Conservation (phyloP, 2,888 invertebrate genomes). For the Xylota segnis region DNA sequence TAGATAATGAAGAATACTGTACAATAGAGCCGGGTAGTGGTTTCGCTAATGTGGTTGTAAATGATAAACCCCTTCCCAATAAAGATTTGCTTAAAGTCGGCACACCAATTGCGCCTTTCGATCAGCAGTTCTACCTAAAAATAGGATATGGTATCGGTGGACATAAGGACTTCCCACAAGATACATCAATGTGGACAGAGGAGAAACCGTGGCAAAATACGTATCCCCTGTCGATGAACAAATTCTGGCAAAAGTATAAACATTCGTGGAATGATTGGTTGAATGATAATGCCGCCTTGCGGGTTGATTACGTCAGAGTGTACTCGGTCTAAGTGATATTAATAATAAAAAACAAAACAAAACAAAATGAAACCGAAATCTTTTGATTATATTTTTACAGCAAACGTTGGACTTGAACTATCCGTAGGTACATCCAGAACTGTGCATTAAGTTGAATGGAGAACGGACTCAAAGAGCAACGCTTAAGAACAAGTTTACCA, state of each 20-base stretch:
- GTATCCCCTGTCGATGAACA: not conserved
- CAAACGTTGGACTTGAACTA: no score
- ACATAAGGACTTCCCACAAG: not conserved
- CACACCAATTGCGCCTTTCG: constrained; percentile 81
- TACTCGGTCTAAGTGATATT: not conserved
- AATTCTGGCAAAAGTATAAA: not conserved
- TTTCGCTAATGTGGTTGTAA: constrained; percentile 79
- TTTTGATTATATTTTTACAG: not conserved
- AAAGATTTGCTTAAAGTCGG: constrained; percentile 81
- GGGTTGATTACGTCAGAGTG: not conserved
- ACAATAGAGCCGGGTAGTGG: constrained; percentile 80
- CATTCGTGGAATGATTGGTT: not conserved
- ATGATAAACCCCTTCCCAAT: constrained; percentile 80
- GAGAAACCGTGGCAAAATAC: not conserved
- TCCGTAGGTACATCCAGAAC: no score
- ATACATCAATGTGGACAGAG: not conserved
- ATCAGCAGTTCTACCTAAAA: not conserved
- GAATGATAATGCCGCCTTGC: not conserved
- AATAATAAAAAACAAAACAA: not conserved
- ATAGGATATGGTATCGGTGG: not conserved
- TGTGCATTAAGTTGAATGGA: no score
- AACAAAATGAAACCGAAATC: not conserved
- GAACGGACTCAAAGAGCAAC: no score
- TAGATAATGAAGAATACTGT: constrained; percentile 86
- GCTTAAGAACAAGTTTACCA: no score